Evolutionary conservation across 2,797 vertebrate genomes (phyloP), one percentile per base, ranked within the genome.

Genomic region (Varecia variegata): DNA sequence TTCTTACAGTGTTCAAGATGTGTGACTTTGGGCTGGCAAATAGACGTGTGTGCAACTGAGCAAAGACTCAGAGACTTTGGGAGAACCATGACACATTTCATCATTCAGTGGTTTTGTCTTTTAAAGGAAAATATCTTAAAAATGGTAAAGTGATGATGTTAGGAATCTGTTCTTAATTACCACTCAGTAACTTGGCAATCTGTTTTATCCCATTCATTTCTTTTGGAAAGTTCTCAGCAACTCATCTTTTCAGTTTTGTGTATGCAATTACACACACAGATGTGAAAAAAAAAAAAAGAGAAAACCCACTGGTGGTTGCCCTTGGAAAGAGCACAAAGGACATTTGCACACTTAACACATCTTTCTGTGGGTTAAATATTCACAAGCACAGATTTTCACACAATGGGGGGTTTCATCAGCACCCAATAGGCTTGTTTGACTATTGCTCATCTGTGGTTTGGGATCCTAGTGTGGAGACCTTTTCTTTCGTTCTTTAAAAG

Each of bases 111-210:
- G 84, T 82, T 90, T 60, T 93, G 65, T 96, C 90, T 95, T 93
- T 96, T 93, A 92, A 91, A 96, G 91, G 89, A 95, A 92, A 95
- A 89, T 89, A 77, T 87, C 89, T 96, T 97, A 15, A 95, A 94
- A 93, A 94, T 93, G 74, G 74, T 67, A 43, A 80, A 79, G 38
- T 84, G 91, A 85, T 71, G 80, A 88, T 97, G 88, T 96, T 95
- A 94, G 65, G 93, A 93, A 50, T 58, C 94, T 95, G 93, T 83
- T 94, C 73, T 68, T 93, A 95, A 97, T 96, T 84, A 85, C 79
- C 40, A 32, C 70, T 80, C 62, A 74, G 74, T 68, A 73, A 85
- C 67, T 52, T 85, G 77, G 88, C 76, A 71, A 38, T 81, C 73
- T 82, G 58, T 45, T 80, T 77, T 74, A 83, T 27, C 43, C 94